Base-by-base conservation (phyloP, 2,113 vertebrate species). In the Ia io region DNA sequence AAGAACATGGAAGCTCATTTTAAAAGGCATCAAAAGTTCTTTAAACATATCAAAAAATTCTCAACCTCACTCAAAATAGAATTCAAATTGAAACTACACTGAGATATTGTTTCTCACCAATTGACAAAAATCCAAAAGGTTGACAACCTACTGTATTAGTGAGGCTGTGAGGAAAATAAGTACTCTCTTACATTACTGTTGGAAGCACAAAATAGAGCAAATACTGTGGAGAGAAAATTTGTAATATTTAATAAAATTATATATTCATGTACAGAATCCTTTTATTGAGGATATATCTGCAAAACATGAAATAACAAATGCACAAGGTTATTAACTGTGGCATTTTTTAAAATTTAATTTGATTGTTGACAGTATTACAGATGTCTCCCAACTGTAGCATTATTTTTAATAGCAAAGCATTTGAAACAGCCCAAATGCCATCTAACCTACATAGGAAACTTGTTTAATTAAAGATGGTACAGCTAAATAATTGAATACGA, bases 331-430 rank as follows among this genome's bases (percentile, higher is more conserved):
- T 77, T 94, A 73, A 79, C 18, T 88, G 51, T 84, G 71, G 49
- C 65, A 69, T 25, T 67, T 35, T 53, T 88, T 70, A 28, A 28
- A 61, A 11, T 61, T 61, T 61, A 61, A 61, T 61, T 28, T 61
- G 56, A 28, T 61, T 61, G 23, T 61, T 61, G 23, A 61, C 56
- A 61, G 56, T 61, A 61, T 61, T 61, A 61, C 56, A 25, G 23
- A 28, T 61, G 56, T 61, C 56, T 61, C 56, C 23, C 56, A 73
- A 79, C 18, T 88, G 44, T 78, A 65, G 49, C 71, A 69, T 35
- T 67, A 42, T 53, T 88, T 88, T 91, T 91, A 70, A 94, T 61
- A 92, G 18, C 73, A 85, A 92, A 92, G 69, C 47, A n/a, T 88
- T 84, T 23, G 10, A 78, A 91, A 63, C 65, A 67, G 35, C 22